phyloP scores from a whole-genome alignment of 2,797 vertebrate genomes.

The Decapterus maruadsi region DNA sequence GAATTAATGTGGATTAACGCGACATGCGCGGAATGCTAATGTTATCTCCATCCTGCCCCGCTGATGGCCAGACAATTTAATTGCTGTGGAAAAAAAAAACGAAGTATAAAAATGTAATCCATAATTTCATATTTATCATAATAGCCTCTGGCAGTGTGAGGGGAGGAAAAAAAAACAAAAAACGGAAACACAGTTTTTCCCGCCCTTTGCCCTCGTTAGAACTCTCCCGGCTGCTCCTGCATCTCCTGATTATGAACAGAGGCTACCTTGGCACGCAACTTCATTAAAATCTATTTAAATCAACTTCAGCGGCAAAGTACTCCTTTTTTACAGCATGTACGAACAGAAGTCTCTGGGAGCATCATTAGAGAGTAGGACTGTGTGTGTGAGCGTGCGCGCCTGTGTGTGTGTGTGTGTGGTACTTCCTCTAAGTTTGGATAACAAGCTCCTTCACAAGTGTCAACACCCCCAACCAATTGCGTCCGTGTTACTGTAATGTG shows the following conservation, averaged over 20 bases:
- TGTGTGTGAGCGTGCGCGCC: conserved; percentile 25
- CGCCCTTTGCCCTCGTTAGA: conserved; percentile 87
- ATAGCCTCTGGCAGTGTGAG: conserved; percentile 83
- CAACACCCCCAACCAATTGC: conserved; percentile 81
- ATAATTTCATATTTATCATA: conserved; percentile 86
- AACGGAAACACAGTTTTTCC: conserved; percentile 79
- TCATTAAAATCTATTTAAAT: conserved; percentile 91
- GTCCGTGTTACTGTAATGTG: conserved; percentile 79
- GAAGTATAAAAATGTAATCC: conserved; percentile 75
- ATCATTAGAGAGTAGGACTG: conserved; percentile 81
- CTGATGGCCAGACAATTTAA: conserved; percentile 82
- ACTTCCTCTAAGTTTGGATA: conserved; percentile 83
- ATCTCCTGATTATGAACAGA: conserved; percentile 83
- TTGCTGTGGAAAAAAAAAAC: conserved; percentile 71
- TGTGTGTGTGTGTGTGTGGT: conserved; percentile 43
- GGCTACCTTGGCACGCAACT: conserved; percentile 84
- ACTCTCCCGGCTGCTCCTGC: conserved; percentile 76
- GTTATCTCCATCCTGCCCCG: conserved; percentile 70
- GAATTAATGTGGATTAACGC: conserved; percentile 81
- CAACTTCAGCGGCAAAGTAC: conserved; percentile 86
- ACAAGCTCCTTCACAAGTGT: conserved; percentile 85
- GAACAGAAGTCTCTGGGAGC: conserved; percentile 84
- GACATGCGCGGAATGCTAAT: conserved; percentile 79
- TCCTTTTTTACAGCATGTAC: conserved; percentile 78
- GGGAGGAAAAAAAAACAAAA: conserved; percentile 28